Conservation (phyloP, 2,888 invertebrate species). For the Candidula unifasciata region DNA sequence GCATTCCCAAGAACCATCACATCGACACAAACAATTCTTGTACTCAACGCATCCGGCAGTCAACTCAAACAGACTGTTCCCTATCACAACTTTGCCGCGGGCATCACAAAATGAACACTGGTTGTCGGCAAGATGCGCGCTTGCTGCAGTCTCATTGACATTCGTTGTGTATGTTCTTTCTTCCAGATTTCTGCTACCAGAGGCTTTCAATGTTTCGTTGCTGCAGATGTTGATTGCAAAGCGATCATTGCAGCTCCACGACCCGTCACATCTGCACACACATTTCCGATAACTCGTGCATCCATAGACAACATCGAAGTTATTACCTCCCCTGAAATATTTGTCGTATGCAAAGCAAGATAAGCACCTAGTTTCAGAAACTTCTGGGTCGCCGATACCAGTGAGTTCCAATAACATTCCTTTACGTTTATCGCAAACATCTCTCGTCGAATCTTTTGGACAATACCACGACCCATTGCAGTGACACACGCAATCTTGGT, state of each 20-base stretch:
- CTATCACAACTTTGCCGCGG: slow-evolving; percentile 57
- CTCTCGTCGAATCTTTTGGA: slow-evolving; percentile 49
- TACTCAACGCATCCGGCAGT: slow-evolving; percentile 66
- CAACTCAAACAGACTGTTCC: slow-evolving; percentile 63
- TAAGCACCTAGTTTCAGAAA: neutral
- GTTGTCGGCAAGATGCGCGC: neutral
- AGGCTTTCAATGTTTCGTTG: neutral
- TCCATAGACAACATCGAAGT: slow-evolving; percentile 63
- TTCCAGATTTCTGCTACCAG: neutral
- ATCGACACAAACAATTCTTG: slow-evolving; percentile 65
- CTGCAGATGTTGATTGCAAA: slow-evolving; percentile 59
- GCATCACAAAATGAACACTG: slow-evolving; percentile 63
- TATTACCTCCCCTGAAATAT: slow-evolving; percentile 58
- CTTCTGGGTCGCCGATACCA: neutral
- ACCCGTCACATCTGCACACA: slow-evolving; percentile 68
- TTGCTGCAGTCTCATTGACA: neutral
- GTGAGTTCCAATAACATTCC: neutral
- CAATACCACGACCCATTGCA: slow-evolving; percentile 58
- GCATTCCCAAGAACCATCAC: slow-evolving; percentile 70
- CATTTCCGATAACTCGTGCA: slow-evolving; percentile 66
- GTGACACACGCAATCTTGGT: neutral
- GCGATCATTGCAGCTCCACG: slow-evolving; percentile 65
- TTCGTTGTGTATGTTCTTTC: neutral
- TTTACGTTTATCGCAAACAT: neutral
- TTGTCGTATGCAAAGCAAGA: slow-evolving; percentile 51